Evolutionary conservation across 2,888 invertebrate genomes (phyloP).

Genomic region (Molanna angustata): DNA sequence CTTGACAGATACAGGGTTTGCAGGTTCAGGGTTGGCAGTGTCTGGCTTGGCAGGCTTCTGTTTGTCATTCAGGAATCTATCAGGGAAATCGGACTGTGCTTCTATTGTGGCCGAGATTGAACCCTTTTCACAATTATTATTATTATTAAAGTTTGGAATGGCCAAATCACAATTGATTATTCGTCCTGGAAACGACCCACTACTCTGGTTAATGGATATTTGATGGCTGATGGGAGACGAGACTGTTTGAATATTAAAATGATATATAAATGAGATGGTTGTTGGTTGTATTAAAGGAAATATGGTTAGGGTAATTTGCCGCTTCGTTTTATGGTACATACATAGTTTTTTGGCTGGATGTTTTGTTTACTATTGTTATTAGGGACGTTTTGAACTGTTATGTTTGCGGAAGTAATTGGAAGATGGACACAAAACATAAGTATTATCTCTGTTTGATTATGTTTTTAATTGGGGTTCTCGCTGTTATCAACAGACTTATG

Average conservation of each 20-base stretch:
- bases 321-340: too few relatives aligned
- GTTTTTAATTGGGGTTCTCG: too few relatives aligned
- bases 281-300: too few relatives aligned
- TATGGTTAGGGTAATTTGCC: too few relatives aligned
- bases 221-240: neutral
- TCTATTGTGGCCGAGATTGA: slow-evolving; percentile 10
- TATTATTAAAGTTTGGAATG: slow-evolving; percentile 1
- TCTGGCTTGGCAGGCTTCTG: neutral
- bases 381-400: too few relatives aligned
- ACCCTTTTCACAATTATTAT: slow-evolving; percentile 8
- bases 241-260: slow-evolving; percentile 2
- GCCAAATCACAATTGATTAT: slow-evolving; percentile 3
- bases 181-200: neutral
- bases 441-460: too few relatives aligned
- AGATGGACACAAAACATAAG: too few relatives aligned
- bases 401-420: too few relatives aligned
- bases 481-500: too few relatives aligned
- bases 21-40: neutral
- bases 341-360: too few relatives aligned
- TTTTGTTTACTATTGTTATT: too few relatives aligned
- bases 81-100: neutral
- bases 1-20: neutral
- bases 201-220: neutral
- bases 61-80: neutral
- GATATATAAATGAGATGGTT: too few relatives aligned